Evolutionary conservation across 2,113 vertebrate genomes (phyloP), one percentile per base, ranked within the genome.

Genomic region (Polypterus bichir): DNA sequence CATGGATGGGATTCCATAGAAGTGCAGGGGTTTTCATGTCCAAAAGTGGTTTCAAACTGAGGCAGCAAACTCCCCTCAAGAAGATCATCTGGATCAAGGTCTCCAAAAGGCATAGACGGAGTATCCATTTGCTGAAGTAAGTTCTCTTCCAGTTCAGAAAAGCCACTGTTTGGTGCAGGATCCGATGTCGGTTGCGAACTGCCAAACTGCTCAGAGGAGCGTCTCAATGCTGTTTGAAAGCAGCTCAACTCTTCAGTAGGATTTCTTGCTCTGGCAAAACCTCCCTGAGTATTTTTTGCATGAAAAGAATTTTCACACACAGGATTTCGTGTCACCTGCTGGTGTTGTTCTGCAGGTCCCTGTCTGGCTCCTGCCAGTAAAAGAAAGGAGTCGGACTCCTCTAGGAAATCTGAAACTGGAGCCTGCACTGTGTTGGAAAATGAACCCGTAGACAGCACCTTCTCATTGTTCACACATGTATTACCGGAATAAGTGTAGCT

Each of bases 61-160:
- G 92, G 91, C 65, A 98, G 79, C 3, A 98, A 86, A 61, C 83
- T 88, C 70, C 93, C 93, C 60, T 87, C 94, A 67, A 97, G 82
- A 54, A 97, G 91, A 71, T 93, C 88, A 49, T 91, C 89, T 0
- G 92, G 84, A 61, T 90, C 91, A 65, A 98, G 83, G 63, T 80
- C 88, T 49, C 88, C 90, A 73, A 98, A 90, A 3, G 87, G 85
- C 70, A 84, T 88, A 54, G 69, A 77, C 6, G 91, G 92, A 71
- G 83, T 79, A 8, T 85, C 88, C 1, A 91, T 85, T 68, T 88
- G 86, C 72, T 84, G 86, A 77, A 94, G 81, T 65, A 93, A 80
- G 66, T 78, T 83, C 46, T 95, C 92, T 72, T 89, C 88, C 71
- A 96, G 78, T 59, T 83, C 85, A 44, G 87, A 86, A 78, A 92